Evolutionary conservation across 2,888 invertebrate species (phyloP).

Genomic region (Netelia virgata): DNA sequence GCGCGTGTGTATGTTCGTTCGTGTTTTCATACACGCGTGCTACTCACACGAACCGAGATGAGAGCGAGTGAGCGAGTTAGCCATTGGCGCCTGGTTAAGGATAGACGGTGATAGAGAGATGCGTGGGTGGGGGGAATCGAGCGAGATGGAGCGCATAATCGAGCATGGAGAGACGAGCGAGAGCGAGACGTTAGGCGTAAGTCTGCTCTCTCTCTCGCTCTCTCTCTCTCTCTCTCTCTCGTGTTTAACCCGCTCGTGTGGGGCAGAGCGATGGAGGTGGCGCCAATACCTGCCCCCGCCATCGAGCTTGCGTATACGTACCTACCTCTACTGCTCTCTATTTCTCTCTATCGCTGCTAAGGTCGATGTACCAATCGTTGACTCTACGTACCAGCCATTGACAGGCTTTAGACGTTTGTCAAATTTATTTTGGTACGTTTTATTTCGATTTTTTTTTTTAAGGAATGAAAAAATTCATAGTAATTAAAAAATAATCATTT

Average conservation of each 20-base stretch:
- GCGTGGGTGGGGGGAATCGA: slow-evolving; percentile 82
- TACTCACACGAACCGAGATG: slow-evolving; percentile 45
- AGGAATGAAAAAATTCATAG: too few relatives aligned
- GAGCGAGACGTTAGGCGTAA: slow-evolving; percentile 86
- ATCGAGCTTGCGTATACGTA: slow-evolving; percentile 81
- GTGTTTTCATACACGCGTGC: slow-evolving; percentile 15
- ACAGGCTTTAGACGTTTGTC: not conserved
- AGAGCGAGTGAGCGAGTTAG: slow-evolving; percentile 54
- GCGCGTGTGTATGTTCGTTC: not conserved
- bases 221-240: slow-evolving; percentile 36
- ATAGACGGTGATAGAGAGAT: slow-evolving; percentile 65
- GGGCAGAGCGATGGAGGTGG: slow-evolving; percentile 86
- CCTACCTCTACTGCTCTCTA: slow-evolving; percentile 65
- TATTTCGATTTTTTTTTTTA: not conserved
- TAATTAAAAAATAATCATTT: not conserved
- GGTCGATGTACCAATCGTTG: slow-evolving; percentile 44
- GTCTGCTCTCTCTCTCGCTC: slow-evolving; percentile 72
- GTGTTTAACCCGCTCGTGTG: slow-evolving; percentile 28
- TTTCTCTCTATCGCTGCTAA: slow-evolving; percentile 45
- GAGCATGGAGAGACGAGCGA: slow-evolving; percentile 87
- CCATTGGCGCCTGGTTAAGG: slow-evolving; percentile 44
- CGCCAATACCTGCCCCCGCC: slow-evolving; percentile 84
- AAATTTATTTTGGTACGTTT: slow-evolving; percentile 1
- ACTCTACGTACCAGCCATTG: slow-evolving; percentile 31
- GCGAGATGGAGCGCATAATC: slow-evolving; percentile 84